Percentiles rank a stretch among this genome's conserved stretches.
phyloP scores from a whole-genome alignment of 1,140 invertebrate species.

The Protaetia brevitarsis region DNA sequence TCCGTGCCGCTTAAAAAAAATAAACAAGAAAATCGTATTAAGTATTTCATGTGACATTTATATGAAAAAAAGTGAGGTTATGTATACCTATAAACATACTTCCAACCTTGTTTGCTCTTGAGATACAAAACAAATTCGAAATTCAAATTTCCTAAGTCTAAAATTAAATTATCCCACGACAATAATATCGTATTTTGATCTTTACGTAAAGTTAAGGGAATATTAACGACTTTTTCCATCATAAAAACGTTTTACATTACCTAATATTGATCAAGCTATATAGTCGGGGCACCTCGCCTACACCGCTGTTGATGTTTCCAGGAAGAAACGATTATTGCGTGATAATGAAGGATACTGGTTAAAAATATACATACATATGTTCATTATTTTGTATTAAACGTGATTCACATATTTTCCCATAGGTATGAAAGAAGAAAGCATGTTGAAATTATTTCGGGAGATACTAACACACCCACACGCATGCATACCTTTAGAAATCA shows the following conservation, averaged over 20 bases:
- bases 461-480: neutral
- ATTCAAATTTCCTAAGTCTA: neutral
- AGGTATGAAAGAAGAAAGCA: no score
- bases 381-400: no score
- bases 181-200: conserved; percentile 20
- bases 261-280: neutral
- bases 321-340: no score
- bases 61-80: neutral
- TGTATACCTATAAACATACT: neutral
- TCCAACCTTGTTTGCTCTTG: neutral
- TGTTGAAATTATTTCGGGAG: neutral
- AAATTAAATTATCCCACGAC: conserved; percentile 22
- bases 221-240: conserved; percentile 6
- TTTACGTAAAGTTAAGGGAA: conserved; percentile 17
- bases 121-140: neutral
- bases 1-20: conserved; percentile 35
- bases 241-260: neutral
- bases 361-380: no score
- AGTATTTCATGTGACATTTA: no score
- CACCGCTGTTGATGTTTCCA: no score
- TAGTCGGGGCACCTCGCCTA: no score
- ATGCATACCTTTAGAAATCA: neutral
- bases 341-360: no score
- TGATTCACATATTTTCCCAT: no score
- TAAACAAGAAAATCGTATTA: no score